Conservation (phyloP, 2,113 vertebrate species). For the Xenus cinereus region DNA sequence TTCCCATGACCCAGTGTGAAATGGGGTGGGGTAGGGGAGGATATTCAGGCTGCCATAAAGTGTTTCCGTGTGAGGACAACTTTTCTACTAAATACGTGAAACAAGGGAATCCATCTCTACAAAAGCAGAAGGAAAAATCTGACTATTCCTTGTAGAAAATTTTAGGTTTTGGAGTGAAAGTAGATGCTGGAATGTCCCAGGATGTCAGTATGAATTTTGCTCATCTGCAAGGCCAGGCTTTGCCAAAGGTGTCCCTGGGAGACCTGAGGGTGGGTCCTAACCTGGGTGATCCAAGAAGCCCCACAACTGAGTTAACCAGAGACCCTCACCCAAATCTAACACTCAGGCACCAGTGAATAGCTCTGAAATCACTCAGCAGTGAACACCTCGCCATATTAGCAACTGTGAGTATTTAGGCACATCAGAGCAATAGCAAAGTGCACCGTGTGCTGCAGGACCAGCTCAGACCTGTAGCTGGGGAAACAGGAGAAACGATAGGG, state of each 20-base stretch:
- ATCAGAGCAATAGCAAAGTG: not conserved
- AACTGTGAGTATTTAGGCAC: not conserved
- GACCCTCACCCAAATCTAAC: not conserved
- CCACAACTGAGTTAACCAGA: not conserved
- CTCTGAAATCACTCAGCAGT: not conserved
- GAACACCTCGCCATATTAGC: not conserved
- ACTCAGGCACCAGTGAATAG: not conserved
- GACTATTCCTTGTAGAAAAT: not conserved
- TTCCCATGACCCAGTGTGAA: not conserved
- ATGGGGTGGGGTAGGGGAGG: fast-evolving
- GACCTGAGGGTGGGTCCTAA: not conserved
- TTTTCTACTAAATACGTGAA: not conserved
- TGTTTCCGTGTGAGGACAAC: not conserved
- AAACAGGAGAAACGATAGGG: not conserved
- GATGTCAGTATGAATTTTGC: not conserved
- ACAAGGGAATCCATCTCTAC: not conserved
- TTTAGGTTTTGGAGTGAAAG: not conserved
- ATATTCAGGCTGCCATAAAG: not conserved
- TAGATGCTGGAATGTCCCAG: not conserved
- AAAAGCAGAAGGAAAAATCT: not conserved
- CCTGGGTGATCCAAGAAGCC: not conserved
- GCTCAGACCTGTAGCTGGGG: not conserved
- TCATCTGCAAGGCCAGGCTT: not conserved
- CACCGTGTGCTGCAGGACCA: not conserved
- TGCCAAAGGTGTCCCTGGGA: no score